Conservation (phyloP, 2,797 vertebrate genomes). For the Apogon hyalosoma region DNA sequence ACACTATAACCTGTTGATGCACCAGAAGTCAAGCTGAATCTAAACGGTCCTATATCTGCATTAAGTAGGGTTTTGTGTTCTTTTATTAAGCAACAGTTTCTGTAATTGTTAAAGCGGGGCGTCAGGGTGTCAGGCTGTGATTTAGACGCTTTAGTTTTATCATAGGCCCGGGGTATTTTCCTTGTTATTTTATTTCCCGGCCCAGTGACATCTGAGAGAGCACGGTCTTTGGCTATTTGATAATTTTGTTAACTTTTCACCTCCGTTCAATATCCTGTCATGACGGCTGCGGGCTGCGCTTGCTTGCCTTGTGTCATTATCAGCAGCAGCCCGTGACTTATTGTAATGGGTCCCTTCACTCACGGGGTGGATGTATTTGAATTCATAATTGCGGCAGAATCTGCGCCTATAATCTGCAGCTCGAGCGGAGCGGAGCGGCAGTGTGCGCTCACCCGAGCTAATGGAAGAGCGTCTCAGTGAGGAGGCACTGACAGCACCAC, state of each 20-base stretch:
- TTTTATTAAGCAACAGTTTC: constrained; percentile 6
- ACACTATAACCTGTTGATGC: too few species aligned
- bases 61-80: not conserved
- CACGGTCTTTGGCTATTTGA: constrained; percentile 60
- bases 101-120: not conserved
- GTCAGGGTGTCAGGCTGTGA: not conserved
- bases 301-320: constrained; percentile 70
- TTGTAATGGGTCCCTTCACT: constrained; percentile 82
- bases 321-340: constrained; percentile 77
- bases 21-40: constrained; percentile 1
- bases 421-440: constrained; percentile 58
- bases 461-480: constrained; percentile 63
- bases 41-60: constrained; percentile 1
- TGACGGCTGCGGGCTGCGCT: constrained; percentile 53
- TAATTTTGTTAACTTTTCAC: constrained; percentile 80
- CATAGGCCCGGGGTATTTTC: not conserved
- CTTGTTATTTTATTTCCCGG: constrained; percentile 46
- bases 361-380: constrained; percentile 77
- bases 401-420: constrained; percentile 72
- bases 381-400: constrained; percentile 79
- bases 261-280: constrained; percentile 76
- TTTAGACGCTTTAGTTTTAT: not conserved
- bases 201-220: constrained; percentile 51
- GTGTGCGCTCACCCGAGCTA: constrained; percentile 69
- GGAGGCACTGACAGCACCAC: constrained; percentile 52